Evolutionary conservation across 2,113 vertebrate genomes (phyloP).

Genomic region (Nestor notabilis): DNA sequence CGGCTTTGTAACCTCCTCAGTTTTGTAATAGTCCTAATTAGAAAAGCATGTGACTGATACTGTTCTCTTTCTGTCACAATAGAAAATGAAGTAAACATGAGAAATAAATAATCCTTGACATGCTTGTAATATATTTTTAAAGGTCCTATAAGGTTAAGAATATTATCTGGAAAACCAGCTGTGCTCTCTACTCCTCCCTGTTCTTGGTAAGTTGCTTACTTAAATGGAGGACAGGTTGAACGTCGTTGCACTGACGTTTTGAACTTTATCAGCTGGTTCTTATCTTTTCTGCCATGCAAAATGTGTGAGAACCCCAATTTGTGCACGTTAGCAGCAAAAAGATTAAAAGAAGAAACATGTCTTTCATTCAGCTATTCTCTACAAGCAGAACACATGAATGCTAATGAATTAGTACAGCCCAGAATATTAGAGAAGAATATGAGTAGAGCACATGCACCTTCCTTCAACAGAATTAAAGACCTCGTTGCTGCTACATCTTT

Average conservation of each 20-base stretch:
- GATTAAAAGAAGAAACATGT: background rate
- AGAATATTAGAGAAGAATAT: background rate
- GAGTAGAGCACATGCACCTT: rapidly evolving
- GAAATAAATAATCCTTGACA: background rate
- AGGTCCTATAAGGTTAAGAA: conserved; percentile 37
- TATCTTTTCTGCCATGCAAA: conserved; percentile 12
- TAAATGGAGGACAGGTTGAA: background rate
- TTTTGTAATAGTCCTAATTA: background rate
- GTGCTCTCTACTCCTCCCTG: conserved; percentile 13
- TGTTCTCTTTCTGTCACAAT: background rate
- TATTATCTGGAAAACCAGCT: conserved; percentile 61
- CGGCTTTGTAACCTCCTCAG: background rate
- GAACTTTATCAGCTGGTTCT: conserved; percentile 27
- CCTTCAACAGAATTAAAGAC: background rate
- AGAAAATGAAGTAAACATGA: background rate
- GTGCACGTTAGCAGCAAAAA: conserved; percentile 31
- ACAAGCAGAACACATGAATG: background rate
- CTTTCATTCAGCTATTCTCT: background rate
- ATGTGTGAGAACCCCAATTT: background rate
- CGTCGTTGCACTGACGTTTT: background rate
- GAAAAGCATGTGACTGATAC: background rate
- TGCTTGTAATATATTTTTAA: background rate
- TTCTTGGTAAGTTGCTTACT: background rate
- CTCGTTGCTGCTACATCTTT: background rate
- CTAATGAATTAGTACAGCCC: background rate